phyloP scores from a whole-genome alignment of 2,113 vertebrate genomes.

The Hippocampus guttulatus region DNA sequence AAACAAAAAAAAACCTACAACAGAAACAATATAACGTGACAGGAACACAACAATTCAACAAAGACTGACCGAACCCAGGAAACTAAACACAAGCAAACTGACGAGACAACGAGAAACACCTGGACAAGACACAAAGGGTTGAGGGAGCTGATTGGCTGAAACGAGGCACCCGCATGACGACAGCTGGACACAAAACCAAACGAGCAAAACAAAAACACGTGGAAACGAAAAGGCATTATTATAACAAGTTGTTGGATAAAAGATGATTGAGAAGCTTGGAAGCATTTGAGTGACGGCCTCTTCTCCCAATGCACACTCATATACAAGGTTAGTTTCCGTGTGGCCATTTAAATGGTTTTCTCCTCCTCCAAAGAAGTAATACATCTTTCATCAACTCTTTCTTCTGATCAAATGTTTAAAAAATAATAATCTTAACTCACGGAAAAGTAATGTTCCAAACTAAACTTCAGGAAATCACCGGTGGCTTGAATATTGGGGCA shows the following conservation, averaged over 20 bases:
- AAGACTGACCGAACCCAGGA: too few relatives aligned
- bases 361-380: background rate
- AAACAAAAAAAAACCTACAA: too few relatives aligned
- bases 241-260: background rate
- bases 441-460: slow-evolving; percentile 22
- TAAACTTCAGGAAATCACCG: slow-evolving; percentile 28
- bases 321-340: background rate
- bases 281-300: background rate
- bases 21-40: too few relatives aligned
- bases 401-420: slow-evolving; percentile 2
- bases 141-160: too few relatives aligned
- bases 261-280: background rate
- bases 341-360: background rate
- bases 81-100: too few relatives aligned
- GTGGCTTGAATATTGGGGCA: slow-evolving; percentile 25
- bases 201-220: too few relatives aligned
- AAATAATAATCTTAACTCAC: background rate
- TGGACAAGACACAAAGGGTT: too few relatives aligned
- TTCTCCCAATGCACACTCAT: background rate
- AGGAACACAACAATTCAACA: too few relatives aligned
- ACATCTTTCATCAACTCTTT: background rate
- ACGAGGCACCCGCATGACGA: too few relatives aligned
- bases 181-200: too few relatives aligned
- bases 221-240: too few relatives aligned
- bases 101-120: too few relatives aligned